Conservation (phyloP, 1,140 invertebrate genomes). For the Wasmannia auropunctata region DNA sequence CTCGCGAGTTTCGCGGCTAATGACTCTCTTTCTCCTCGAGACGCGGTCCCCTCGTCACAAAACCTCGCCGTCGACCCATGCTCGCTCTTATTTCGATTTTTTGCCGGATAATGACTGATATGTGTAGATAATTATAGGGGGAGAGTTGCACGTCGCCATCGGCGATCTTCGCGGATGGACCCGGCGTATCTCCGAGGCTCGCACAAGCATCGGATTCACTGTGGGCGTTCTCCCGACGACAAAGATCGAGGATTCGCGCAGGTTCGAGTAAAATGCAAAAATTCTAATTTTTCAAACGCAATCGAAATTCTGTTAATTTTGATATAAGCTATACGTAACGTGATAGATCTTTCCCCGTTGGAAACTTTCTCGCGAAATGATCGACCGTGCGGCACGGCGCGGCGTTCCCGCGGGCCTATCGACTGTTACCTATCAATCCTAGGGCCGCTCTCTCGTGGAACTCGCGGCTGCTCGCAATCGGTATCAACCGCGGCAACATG, state of each 20-base stretch:
- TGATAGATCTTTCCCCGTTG: slow-evolving; percentile 33
- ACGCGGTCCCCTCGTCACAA: neutral
- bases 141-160: neutral
- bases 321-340: slow-evolving; percentile 28
- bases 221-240: neutral
- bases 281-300: neutral
- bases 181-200: neutral
- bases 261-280: neutral
- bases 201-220: neutral
- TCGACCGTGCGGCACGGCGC: slow-evolving; percentile 1
- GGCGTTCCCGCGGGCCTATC: slow-evolving; percentile 58
- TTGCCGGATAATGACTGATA: slow-evolving; percentile 46
- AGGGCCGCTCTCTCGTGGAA: neutral
- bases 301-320: neutral
- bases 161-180: slow-evolving; percentile 18
- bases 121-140: slow-evolving; percentile 41
- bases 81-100: slow-evolving; percentile 24
- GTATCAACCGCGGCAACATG: slow-evolving; percentile 53
- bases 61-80: neutral
- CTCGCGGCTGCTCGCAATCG: slow-evolving; percentile 19
- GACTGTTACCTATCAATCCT: slow-evolving; percentile 71
- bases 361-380: slow-evolving; percentile 52
- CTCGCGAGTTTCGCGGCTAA: slow-evolving; percentile 43
- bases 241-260: neutral
- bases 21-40: slow-evolving; percentile 38